Evolutionary conservation across 2,113 vertebrate genomes (phyloP), one percentile per base, ranked within the genome.

Genomic region (Callospermophilus lateralis): DNA sequence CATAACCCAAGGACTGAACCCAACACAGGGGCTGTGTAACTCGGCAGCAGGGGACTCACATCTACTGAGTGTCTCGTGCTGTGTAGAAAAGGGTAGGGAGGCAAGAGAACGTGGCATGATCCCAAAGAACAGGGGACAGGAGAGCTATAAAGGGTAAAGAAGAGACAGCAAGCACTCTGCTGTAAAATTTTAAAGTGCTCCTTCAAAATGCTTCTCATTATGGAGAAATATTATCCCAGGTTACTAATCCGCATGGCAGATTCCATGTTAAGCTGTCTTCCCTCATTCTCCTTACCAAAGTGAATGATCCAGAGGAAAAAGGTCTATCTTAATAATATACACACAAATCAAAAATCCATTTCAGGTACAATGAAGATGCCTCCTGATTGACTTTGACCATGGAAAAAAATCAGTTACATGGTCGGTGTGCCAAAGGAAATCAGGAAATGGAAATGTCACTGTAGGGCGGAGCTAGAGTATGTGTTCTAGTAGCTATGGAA

Each of bases 271-370:
- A 92, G 92, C 92, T 96, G 96, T 95, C 97, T 97, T 74, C 96
- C 97, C 96, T 98, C 97, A 93, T 98, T 98, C 98, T 93, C 97
- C 97, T 98, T 97, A 97, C 97, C 96, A 93, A 97, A 97, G 89
- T 96, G 96, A 98, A 93, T 97, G 88, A 81, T 96, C 97, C 96
- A 87, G 22, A 94, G 98, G 97, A 98, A 97, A 94, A 93, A 94
- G 88, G 51, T 91, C 96, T 98, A 92, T 97, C 98, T 97, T 98
- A 96, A 97, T 98, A 97, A 98, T 97, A 97, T 95, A 95, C 93
- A 97, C 97, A 98, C 98, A 98, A 98, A 98, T 98, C 98, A 98
- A 98, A 98, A 96, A 96, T 98, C 97, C 94, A 97, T 98, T 98
- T 98, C 97, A 96, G 84, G 93, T 98, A 89, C 93, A 94, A 93